Conservation (phyloP, 2,888 invertebrate species). For the Hypercompe scribonia region DNA sequence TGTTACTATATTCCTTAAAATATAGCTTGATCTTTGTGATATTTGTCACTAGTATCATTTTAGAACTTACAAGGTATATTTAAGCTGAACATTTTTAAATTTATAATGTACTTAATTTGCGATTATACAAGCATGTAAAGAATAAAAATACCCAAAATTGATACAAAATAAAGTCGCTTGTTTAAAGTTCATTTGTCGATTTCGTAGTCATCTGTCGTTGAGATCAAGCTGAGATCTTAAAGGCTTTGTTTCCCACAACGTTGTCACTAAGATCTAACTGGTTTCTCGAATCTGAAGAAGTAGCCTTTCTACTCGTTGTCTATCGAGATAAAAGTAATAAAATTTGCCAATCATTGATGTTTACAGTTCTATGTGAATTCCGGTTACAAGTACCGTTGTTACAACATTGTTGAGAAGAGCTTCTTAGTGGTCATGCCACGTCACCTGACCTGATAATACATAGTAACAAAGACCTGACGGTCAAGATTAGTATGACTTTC, state of each 20-base stretch:
- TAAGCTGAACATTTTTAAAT: too few species aligned
- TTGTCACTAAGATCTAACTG: neutral
- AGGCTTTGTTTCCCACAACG: neutral
- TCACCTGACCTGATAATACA: conserved; percentile 6
- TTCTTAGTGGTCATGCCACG: conserved; percentile 7
- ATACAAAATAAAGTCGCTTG: too few species aligned
- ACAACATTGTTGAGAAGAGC: conserved; percentile 14
- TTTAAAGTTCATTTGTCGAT: too few species aligned
- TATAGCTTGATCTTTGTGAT: too few species aligned
- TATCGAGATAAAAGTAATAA: conserved; percentile 10
- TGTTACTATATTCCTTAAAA: too few species aligned
- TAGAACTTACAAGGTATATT: too few species aligned
- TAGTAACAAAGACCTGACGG: conserved; percentile 9
- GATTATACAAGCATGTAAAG: too few species aligned
- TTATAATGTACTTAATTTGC: too few species aligned
- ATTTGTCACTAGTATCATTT: too few species aligned
- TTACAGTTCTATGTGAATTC: neutral
- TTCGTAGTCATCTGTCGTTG: too few species aligned
- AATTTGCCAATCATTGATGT: conserved; percentile 4
- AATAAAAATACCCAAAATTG: too few species aligned
- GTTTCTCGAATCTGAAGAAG: neutral
- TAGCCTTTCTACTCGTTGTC: neutral
- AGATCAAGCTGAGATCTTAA: too few species aligned
- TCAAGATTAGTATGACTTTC: neutral
- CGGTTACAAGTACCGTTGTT: conserved; percentile 14